Percentiles rank a stretch among this genome's conserved stretches.
phyloP scores from a whole-genome alignment of 1,140 invertebrate genomes.

The Procambarus clarkii region DNA sequence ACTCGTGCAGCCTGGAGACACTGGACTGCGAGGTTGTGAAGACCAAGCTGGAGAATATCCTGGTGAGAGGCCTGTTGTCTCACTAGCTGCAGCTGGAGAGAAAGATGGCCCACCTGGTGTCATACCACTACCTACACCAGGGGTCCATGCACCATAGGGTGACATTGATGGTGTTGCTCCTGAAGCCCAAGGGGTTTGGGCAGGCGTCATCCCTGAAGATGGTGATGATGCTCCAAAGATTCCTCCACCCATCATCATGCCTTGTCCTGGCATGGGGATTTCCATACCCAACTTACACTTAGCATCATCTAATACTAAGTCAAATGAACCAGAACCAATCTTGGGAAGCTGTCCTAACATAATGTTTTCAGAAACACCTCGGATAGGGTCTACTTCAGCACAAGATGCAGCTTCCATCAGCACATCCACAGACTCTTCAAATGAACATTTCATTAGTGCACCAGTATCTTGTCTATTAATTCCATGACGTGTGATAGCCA shows the following conservation, averaged over 20 bases:
- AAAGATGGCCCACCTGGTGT: constrained; percentile 97
- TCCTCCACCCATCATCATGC: constrained; percentile 86
- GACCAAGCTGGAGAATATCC: constrained; percentile 84
- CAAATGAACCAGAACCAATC: constrained; percentile 96
- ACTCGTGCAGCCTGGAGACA: constrained; percentile 83
- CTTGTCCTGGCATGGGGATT: constrained; percentile 88
- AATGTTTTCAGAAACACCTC: constrained; percentile 99
- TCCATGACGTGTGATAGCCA: constrained; percentile 99
- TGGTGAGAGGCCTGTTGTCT: constrained; percentile 92
- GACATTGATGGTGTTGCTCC: constrained; percentile 90
- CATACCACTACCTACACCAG: constrained; percentile 92
- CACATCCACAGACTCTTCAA: constrained; percentile 97
- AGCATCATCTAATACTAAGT: constrained; percentile 96
- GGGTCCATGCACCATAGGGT: constrained; percentile 87
- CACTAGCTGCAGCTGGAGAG: constrained; percentile 94
- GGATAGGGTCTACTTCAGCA: constrained; percentile 98
- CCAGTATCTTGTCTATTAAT: constrained; percentile 99
- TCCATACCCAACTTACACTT: constrained; percentile 99
- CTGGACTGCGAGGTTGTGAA: constrained; percentile 88
- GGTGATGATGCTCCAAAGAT: constrained; percentile 93
- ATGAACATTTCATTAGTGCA: constrained; percentile 96
- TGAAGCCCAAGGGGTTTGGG: constrained; percentile 96
- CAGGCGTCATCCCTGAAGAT: constrained; percentile 87
- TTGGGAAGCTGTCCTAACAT: constrained; percentile 98
- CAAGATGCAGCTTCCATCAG: constrained; percentile 98